Evolutionary conservation across 1,140 invertebrate species (phyloP), one percentile per base, ranked within the genome.

Genomic region (Drosophila erecta): DNA sequence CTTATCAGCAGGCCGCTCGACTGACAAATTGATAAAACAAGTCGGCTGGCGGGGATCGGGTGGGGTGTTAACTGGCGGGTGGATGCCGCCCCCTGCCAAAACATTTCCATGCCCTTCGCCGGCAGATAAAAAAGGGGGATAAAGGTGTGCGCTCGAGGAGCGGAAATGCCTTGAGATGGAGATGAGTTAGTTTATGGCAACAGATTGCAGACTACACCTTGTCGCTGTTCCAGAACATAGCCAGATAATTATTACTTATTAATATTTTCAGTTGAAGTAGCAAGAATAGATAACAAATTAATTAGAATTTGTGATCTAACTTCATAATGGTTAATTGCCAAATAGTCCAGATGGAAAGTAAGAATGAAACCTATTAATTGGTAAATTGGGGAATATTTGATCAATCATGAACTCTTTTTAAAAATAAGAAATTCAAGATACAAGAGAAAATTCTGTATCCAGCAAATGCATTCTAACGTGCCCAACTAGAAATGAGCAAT

Each of bases 1-100:
- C 83, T 85, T 85, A 85, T 86, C 81, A 85, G 83, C 73, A 58
- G 41, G 35, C 57, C 49, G 49, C 49, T 75, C 49, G 37, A 76
- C 73, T 81, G 83, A 78, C 79, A 87, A 72, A 87, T 87, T 86
- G 81, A 86, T 86, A 86, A 85, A 50, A 76, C 46, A 62, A 51
- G 60, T 41, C 37, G 54, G 43, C 30, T 30, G 17, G 4, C 27
- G 38, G 12, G 47, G 24, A 5, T 24, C 3, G 40, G 41, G 41
- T 44, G 15, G 41, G 17, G 8, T 11, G 33, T 2, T 38, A 14
- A 38, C 37, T 30, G 14, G 30, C 47, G 49, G 27, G 15, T 51
- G 49, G 54, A 27, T 57, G 54, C 35, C 58, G 51, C 58, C 59
- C 59, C 37, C 37, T 59, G 59, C 22, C 54, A 46, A 58, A 46